Evolutionary conservation across 2,113 vertebrate species (phyloP).

Genomic region (Helogale parvula): DNA sequence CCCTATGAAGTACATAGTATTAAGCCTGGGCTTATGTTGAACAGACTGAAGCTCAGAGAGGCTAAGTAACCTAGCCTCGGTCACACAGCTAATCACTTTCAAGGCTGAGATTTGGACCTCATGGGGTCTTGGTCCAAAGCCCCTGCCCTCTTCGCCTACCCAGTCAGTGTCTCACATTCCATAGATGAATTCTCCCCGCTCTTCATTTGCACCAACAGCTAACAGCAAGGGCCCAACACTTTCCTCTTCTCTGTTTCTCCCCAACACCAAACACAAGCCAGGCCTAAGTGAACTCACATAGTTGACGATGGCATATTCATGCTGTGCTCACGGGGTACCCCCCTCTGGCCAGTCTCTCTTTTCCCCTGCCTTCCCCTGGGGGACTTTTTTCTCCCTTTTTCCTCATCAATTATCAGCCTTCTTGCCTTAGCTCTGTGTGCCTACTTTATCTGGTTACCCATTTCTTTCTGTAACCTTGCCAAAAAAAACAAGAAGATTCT

Average conservation of each 20-base stretch:
- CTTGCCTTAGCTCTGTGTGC: not conserved
- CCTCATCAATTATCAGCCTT: not conserved
- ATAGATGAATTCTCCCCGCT: not conserved
- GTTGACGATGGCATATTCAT: fast-evolving
- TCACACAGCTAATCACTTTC: not conserved
- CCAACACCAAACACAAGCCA: not conserved
- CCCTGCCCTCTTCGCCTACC: too few species aligned
- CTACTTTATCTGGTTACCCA: not conserved
- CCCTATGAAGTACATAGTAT: not conserved
- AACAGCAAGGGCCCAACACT: not conserved
- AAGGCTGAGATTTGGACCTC: not conserved
- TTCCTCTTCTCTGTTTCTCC: not conserved
- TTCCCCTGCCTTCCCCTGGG: not conserved
- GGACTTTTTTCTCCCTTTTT: not conserved
- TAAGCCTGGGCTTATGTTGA: not conserved
- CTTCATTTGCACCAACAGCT: not conserved
- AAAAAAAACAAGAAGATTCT: conserved; percentile 6
- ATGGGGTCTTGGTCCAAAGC: not conserved
- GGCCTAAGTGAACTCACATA: not conserved
- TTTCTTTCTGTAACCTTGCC: not conserved
- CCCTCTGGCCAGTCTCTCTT: not conserved
- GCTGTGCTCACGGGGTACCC: not conserved
- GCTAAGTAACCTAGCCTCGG: not conserved
- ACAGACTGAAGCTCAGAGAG: not conserved
- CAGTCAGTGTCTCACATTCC: not conserved